Evolutionary conservation across 2,797 vertebrate genomes (phyloP).

Genomic region (Picus viridis): DNA sequence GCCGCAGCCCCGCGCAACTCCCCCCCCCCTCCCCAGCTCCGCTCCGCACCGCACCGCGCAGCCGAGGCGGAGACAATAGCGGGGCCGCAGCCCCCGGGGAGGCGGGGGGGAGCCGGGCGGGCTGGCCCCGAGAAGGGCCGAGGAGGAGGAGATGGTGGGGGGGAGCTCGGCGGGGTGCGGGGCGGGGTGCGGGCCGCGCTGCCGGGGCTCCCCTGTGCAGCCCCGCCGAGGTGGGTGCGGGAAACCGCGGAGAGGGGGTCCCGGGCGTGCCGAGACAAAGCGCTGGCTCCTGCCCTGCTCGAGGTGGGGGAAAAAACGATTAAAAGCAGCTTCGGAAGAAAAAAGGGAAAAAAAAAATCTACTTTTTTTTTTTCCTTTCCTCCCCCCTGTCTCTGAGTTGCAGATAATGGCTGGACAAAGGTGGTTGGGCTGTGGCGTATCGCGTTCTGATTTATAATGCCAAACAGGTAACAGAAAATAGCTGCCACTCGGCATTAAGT

Average conservation of each 20-base stretch:
- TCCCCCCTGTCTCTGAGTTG: background rate
- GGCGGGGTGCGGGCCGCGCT: background rate
- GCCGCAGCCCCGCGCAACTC: slow-evolving; percentile 26
- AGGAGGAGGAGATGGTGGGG: no score
- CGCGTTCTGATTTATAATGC: background rate
- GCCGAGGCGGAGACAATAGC: background rate
- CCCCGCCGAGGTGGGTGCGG: background rate
- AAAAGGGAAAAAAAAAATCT: background rate
- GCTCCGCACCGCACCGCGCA: background rate
- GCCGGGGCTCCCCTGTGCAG: background rate
- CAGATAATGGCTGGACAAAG: background rate
- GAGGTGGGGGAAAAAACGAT: background rate
- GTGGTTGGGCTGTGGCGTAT: background rate
- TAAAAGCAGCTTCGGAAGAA: background rate
- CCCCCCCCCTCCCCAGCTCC: background rate
- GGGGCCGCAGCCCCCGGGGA: background rate
- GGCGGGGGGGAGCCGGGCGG: background rate
- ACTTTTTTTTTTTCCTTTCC: background rate
- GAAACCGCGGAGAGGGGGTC: background rate
- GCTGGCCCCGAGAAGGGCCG: background rate
- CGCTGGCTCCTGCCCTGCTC: slow-evolving; percentile 1
- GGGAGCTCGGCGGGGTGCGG: background rate
- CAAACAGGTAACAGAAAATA: slow-evolving; percentile 16
- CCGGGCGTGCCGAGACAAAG: slow-evolving; percentile 36
- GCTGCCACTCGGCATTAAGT: background rate